These are phyloP conservation scores for Loripinus fragilis DNA, from an alignment of 2,888 invertebrate species.

Conservation along the genomic window DNA sequence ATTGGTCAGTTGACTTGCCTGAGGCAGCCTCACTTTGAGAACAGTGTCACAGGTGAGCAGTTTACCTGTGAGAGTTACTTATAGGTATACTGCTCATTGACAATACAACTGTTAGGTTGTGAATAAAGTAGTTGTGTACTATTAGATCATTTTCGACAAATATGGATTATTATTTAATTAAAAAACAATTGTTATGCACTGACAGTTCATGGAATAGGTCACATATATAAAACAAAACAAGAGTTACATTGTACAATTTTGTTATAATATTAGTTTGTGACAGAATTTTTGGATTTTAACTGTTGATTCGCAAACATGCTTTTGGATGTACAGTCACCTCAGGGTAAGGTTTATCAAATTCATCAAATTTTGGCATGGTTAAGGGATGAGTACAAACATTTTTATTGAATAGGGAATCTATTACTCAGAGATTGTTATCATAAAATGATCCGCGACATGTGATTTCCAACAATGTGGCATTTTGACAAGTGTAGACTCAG, in stretches of 20 bases:
- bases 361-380: neutral
- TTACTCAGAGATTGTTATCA: neutral
- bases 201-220: neutral
- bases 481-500: no score
- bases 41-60: neutral
- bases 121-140: neutral
- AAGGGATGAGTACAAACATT: neutral
- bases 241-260: no score
- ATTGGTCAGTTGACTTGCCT: constrained; percentile 5
- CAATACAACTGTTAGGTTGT: neutral
- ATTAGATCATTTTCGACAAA: neutral
- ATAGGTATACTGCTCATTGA: constrained; percentile 5
- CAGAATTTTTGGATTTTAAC: neutral
- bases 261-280: neutral
- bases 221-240: neutral
- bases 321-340: constrained; percentile 49
- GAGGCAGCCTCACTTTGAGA: constrained; percentile 1
- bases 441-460: no score
- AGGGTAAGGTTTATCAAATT: constrained; percentile 29
- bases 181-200: neutral
- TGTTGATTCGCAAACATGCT: constrained; percentile 29
- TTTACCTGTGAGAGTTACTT: constrained; percentile 5
- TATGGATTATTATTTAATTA: constrained; percentile 8
- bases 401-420: neutral
- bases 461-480: no score